These are phyloP conservation scores for Charina bottae DNA, from an alignment of 2,113 vertebrate genomes.

Conservation along the genomic window DNA sequence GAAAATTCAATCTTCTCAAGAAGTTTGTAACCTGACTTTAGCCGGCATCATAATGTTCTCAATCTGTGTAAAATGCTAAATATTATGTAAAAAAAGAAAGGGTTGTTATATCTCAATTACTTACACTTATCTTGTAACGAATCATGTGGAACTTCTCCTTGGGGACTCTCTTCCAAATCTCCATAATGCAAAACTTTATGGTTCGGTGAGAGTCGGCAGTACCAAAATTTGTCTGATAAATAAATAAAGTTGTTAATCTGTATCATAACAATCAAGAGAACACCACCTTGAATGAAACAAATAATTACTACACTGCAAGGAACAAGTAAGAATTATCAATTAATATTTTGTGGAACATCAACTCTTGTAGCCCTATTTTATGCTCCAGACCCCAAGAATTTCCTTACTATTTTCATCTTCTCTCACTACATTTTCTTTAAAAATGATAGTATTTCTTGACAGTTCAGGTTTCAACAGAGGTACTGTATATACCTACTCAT, in stretches of 20 bases:
- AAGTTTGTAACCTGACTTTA: background rate
- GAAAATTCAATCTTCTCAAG: background rate
- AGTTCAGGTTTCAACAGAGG: fast-evolving
- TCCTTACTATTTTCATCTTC: conserved; percentile 13
- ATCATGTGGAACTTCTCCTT: conserved; percentile 95
- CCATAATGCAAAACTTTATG: conserved; percentile 99
- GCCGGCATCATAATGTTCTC: background rate
- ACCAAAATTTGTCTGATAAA: conserved; percentile 96
- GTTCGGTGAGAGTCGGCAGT: conserved; percentile 96
- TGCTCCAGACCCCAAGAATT: conserved; percentile 1
- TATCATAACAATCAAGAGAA: background rate
- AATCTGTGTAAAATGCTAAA: background rate
- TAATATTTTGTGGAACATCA: background rate
- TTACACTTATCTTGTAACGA: conserved; percentile 97
- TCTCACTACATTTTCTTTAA: conserved; percentile 18
- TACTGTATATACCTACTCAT: conserved; percentile 14
- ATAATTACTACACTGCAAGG: background rate
- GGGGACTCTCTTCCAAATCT: conserved; percentile 96
- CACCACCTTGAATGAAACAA: conserved; percentile 7
- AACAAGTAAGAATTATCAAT: background rate
- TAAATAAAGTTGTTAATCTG: conserved; percentile 29
- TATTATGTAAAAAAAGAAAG: background rate
- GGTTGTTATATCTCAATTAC: conserved; percentile 51
- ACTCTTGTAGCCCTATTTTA: background rate
- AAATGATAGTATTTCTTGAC: conserved; percentile 26